Conservation (phyloP, 64 coral and sea anemone species). For the Cladopsammia gracilis region DNA sequence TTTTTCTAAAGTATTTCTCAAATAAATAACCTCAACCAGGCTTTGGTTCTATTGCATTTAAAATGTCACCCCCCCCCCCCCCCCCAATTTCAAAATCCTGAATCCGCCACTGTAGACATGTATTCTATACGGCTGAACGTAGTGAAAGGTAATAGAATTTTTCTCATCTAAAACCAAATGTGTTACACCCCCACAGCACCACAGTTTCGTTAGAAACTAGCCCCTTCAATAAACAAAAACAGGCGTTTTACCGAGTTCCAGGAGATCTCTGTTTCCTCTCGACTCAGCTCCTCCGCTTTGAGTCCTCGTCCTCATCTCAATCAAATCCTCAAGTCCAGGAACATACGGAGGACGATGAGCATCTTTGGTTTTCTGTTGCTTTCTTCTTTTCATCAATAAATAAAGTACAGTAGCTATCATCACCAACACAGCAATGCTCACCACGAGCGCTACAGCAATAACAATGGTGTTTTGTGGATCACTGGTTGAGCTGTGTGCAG, state of each 20-base stretch:
- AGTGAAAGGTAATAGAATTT: too few relatives aligned
- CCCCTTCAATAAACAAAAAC: too few relatives aligned
- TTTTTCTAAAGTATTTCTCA: too few relatives aligned
- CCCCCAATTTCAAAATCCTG: too few relatives aligned
- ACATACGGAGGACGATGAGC: conserved; percentile 10
- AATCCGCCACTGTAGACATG: too few relatives aligned
- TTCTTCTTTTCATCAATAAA: not conserved
- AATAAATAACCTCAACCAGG: too few relatives aligned
- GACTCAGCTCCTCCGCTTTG: conserved; percentile 20
- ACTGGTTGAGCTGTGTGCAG: not conserved
- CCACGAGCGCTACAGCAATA: conserved; percentile 5
- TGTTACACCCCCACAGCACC: too few relatives aligned
- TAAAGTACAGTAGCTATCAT: not conserved
- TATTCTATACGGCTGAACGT: too few relatives aligned
- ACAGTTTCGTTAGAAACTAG: too few relatives aligned
- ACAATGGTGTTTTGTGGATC: not conserved
- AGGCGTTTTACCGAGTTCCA: conserved; percentile 2
- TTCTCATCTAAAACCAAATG: too few relatives aligned
- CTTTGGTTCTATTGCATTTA: too few relatives aligned
- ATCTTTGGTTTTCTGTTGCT: not conserved
- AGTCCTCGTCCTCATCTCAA: conserved; percentile 30
- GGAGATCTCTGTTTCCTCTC: conserved; percentile 27
- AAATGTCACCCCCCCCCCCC: too few relatives aligned
- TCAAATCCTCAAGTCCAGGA: conserved; percentile 31
- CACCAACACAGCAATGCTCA: not conserved